A percentile compares a stretch with the other conserved stretches of the same genome.
Evolutionary conservation across 37 sponge, comb jelly and placozoan species (phyloP).

Genomic region (Halisarca cf. caerulea): DNA sequence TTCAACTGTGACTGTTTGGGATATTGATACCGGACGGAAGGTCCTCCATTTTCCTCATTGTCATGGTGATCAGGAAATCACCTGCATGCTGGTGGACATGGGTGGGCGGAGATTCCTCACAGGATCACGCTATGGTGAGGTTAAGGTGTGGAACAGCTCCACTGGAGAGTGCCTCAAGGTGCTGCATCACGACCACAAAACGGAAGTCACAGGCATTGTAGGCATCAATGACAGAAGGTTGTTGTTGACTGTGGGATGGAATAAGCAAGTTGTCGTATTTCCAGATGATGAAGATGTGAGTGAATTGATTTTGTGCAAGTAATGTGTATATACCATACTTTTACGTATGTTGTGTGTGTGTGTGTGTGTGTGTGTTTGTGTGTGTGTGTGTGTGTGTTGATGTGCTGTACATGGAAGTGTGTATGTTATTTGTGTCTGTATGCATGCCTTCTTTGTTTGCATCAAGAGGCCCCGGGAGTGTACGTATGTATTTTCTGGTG

Average conservation of each 20-base stretch:
- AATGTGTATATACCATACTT: not conserved
- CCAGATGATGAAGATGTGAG: conserved; percentile 49
- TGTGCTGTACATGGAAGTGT: no score
- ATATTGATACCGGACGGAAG: conserved; percentile 75
- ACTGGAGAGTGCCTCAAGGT: conserved; percentile 77
- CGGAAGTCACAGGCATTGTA: conserved; percentile 77
- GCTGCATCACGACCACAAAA: conserved; percentile 37
- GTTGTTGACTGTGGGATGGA: conserved; percentile 89
- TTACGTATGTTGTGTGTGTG: not conserved
- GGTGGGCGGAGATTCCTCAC: conserved; percentile 80
- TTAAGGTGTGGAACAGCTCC: conserved; percentile 82
- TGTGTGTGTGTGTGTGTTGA: no score
- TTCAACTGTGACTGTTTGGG: conserved; percentile 86
- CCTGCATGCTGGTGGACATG: conserved; percentile 82
- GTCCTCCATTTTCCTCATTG: conserved; percentile 58
- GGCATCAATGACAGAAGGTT: conserved; percentile 68
- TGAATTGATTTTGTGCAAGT: not conserved
- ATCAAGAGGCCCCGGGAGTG: not conserved
- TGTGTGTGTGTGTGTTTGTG: no score
- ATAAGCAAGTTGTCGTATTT: conserved; percentile 71
- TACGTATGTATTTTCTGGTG: not conserved
- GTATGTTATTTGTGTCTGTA: no score
- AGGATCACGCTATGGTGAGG: conserved; percentile 83
- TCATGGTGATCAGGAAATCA: conserved; percentile 85
- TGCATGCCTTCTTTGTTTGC: not conserved